phyloP scores from a whole-genome alignment of 2,113 vertebrate genomes.

The Cichladusa arquata region DNA sequence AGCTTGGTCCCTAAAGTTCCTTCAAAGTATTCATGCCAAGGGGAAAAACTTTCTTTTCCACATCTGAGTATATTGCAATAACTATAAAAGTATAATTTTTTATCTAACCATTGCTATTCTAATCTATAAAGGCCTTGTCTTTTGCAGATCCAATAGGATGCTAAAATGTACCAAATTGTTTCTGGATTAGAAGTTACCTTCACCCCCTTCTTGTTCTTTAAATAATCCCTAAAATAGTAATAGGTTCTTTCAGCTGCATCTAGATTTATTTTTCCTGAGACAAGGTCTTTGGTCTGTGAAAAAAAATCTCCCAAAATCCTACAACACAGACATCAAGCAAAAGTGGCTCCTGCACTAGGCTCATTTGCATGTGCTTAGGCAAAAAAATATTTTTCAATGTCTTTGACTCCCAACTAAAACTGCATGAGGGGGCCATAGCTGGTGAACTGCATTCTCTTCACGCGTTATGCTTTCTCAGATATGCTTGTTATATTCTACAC shows the following conservation, averaged over 20 bases:
- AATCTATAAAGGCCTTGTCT: background rate
- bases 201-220: background rate
- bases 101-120: background rate
- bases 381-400: background rate
- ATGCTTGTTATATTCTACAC: background rate
- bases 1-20: background rate
- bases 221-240: background rate
- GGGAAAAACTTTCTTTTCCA: background rate
- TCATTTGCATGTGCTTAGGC: background rate
- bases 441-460: background rate
- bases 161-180: background rate
- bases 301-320: background rate
- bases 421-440: fast-evolving
- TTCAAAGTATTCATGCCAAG: background rate
- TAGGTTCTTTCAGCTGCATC: background rate
- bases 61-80: background rate
- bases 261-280: background rate
- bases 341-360: background rate
- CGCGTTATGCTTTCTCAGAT: background rate
- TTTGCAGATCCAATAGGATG: background rate
- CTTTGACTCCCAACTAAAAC: background rate
- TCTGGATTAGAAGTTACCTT: background rate
- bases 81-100: background rate
- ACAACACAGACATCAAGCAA: background rate
- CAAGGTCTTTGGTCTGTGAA: background rate